These are phyloP conservation scores for Platyrinchus mystaceus DNA, from an alignment of 2,797 vertebrate species.

Conservation along the genomic window DNA sequence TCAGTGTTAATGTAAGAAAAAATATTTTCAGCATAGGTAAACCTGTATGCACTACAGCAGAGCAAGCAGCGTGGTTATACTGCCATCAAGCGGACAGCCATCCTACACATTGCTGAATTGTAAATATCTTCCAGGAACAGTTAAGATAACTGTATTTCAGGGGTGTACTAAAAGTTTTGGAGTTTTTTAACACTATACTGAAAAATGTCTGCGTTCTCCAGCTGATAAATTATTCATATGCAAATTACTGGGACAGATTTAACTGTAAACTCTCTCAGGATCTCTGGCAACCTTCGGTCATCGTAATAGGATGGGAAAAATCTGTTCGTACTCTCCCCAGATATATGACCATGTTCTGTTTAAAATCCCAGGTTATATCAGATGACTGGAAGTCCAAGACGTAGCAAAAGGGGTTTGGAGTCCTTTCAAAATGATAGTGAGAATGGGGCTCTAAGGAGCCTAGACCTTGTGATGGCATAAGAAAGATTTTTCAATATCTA, in stretches of 20 bases:
- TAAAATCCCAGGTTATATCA: background rate
- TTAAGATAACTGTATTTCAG: background rate
- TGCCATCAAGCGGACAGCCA: conserved; percentile 59
- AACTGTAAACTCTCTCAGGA: background rate
- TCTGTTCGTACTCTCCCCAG: background rate
- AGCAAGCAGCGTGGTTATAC: background rate
- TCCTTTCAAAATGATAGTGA: background rate
- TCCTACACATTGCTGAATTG: background rate
- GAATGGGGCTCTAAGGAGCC: background rate
- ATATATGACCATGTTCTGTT: background rate
- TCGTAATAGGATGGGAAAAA: background rate
- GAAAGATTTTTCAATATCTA: background rate
- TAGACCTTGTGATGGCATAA: background rate
- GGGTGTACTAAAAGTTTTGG: background rate
- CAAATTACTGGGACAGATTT: background rate
- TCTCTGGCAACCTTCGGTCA: background rate
- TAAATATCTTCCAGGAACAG: background rate
- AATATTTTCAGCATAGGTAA: background rate
- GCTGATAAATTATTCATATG: background rate
- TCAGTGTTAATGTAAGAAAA: background rate
- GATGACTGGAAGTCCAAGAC: background rate
- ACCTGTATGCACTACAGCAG: accelerated
- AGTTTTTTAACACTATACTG: background rate
- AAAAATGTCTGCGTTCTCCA: background rate
- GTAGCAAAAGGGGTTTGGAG: background rate